A percentile compares a stretch with the other conserved stretches of the same genome.
Conservation (phyloP, 2,797 vertebrate genomes). For the Premnoplex brunnescens region DNA sequence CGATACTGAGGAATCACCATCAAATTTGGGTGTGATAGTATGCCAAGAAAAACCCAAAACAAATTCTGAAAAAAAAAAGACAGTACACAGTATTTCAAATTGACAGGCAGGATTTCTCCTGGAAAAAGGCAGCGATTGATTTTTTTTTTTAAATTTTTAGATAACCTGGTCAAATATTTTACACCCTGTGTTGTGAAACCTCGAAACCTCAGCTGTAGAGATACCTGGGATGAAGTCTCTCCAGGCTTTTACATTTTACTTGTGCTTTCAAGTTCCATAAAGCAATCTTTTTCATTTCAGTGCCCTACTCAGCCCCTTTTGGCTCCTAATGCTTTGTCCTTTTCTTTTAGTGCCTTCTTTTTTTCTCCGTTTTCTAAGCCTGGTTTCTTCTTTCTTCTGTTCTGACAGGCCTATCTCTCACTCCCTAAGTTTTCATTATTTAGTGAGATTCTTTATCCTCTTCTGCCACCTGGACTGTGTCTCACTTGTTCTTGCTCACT, state of each 20-base stretch:
- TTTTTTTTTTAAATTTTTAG: background rate
- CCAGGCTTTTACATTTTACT: background rate
- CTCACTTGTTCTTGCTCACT: background rate
- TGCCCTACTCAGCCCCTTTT: background rate
- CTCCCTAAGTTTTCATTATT: slow-evolving; percentile 6
- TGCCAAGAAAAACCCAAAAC: background rate
- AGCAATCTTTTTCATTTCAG: background rate
- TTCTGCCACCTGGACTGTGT: background rate
- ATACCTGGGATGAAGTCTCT: background rate
- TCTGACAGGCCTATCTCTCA: background rate
- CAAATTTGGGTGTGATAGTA: background rate
- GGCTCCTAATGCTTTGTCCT: background rate
- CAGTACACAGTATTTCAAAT: background rate
- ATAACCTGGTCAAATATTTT: background rate
- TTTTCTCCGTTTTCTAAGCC: background rate
- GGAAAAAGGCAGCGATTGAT: background rate
- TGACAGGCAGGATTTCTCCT: background rate
- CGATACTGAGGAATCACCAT: background rate
- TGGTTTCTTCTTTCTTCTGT: background rate
- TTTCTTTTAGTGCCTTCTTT: background rate
- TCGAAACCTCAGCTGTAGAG: background rate
- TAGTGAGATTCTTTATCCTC: background rate
- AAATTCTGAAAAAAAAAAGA: background rate
- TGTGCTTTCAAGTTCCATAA: background rate
- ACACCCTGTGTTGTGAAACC: background rate